phyloP scores from a whole-genome alignment of 2,888 invertebrate species.

The Caenorhabditis sp. region DNA sequence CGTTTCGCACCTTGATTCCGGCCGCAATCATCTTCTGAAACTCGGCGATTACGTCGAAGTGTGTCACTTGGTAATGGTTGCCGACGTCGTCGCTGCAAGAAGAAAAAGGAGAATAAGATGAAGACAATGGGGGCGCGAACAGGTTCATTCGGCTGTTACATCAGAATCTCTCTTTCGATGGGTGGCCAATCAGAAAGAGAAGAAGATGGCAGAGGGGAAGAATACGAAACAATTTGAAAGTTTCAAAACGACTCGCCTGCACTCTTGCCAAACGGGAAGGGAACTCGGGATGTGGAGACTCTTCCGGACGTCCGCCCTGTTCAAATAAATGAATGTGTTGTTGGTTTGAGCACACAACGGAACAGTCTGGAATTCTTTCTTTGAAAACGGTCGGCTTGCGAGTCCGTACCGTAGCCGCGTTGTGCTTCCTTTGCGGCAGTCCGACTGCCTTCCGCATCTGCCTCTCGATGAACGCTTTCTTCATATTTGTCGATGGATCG shows the following conservation, averaged over 20 bases:
- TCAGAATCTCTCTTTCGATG: slow-evolving; percentile 8
- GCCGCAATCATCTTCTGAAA: slow-evolving; percentile 59
- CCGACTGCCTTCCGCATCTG: slow-evolving; percentile 42
- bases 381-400: background rate
- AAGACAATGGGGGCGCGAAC: slow-evolving; percentile 28
- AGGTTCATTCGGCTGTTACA: slow-evolving; percentile 27
- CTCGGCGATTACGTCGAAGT: slow-evolving; percentile 66
- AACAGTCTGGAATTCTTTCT: slow-evolving; percentile 25
- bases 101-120: no score
- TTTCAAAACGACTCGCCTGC: slow-evolving; percentile 63
- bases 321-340: slow-evolving; percentile 63
- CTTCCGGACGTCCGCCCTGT: slow-evolving; percentile 64
- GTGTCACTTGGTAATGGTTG: slow-evolving; percentile 69
- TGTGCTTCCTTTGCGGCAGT: slow-evolving; percentile 42
- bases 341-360: slow-evolving; percentile 67
- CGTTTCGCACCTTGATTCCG: slow-evolving; percentile 65
- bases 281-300: slow-evolving; percentile 67
- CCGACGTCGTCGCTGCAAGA: slow-evolving; percentile 60
- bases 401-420: slow-evolving; percentile 24
- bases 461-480: slow-evolving; percentile 49
- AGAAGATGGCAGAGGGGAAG: background rate
- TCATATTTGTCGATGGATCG: slow-evolving; percentile 26
- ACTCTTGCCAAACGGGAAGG: slow-evolving; percentile 64
- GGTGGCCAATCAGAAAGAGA: background rate
- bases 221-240: background rate